Percentiles rank a stretch among this genome's conserved stretches.
These are phyloP conservation scores for Pseudorasbora parva DNA, from an alignment of 2,113 vertebrate genomes.

Conservation along the genomic window DNA sequence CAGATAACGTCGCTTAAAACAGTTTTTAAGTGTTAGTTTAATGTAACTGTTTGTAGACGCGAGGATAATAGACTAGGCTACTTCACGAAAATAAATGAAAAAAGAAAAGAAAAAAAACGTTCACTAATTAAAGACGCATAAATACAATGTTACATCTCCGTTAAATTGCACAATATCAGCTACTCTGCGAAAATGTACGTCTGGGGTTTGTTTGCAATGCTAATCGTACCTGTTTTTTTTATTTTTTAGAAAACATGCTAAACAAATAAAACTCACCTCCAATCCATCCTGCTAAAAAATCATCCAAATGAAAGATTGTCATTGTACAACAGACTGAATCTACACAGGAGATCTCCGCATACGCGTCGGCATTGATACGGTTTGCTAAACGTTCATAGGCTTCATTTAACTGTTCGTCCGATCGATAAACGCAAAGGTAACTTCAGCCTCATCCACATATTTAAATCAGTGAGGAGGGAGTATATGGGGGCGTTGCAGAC, in stretches of 20 bases:
- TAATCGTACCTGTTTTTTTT: neutral
- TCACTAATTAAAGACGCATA: neutral
- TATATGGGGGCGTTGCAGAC: neutral
- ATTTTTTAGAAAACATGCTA: neutral
- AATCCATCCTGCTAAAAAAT: constrained; percentile 80
- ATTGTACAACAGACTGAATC: constrained; percentile 35
- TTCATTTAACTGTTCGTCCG: neutral
- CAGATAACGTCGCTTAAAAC: neutral
- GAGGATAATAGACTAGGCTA: neutral
- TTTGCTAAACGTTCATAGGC: neutral
- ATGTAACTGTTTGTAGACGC: neutral
- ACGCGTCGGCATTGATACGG: neutral
- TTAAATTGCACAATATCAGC: neutral
- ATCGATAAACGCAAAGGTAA: constrained; percentile 26
- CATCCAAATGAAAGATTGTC: constrained; percentile 70
- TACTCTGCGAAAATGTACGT: neutral
- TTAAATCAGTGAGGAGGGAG: constrained; percentile 8
- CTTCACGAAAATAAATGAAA: no score
- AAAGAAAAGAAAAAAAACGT: neutral
- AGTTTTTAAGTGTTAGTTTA: neutral
- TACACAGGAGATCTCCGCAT: neutral
- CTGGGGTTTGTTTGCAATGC: neutral
- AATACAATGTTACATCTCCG: no score
- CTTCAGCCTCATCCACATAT: neutral
- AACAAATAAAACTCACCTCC: constrained; percentile 67